Percentiles rank a stretch among this genome's conserved stretches.
Conservation (phyloP, 2,113 vertebrate species). For the Perccottus glenii region DNA sequence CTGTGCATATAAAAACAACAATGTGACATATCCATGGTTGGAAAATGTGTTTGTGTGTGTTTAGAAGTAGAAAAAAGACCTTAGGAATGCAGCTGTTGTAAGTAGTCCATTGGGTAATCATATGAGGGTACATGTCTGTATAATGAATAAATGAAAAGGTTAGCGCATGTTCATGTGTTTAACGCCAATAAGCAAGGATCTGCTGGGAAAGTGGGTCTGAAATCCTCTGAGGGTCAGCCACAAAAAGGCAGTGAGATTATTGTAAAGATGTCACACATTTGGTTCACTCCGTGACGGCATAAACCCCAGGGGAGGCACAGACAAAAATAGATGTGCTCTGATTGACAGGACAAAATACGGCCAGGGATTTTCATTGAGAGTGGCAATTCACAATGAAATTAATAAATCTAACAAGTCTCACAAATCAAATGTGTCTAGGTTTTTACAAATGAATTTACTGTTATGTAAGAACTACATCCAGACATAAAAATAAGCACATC, state of each 20-base stretch:
- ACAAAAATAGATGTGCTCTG: constrained; percentile 59
- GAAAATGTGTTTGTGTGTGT: too few relatives aligned
- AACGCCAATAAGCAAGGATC: constrained; percentile 21
- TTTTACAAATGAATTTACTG: too few relatives aligned
- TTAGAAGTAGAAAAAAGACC: too few relatives aligned
- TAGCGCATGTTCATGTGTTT: constrained; percentile 21
- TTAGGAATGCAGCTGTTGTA: constrained; percentile 1
- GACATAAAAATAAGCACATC: too few relatives aligned
- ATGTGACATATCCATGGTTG: too few relatives aligned
- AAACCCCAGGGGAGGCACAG: constrained; percentile 31
- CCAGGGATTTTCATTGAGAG: constrained; percentile 32
- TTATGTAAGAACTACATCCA: too few relatives aligned
- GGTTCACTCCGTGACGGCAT: constrained; percentile 33
- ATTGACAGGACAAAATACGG: constrained; percentile 35
- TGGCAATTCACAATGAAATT: constrained; percentile 2
- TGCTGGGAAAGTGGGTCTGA: constrained; percentile 58
- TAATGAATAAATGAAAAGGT: constrained; percentile 1
- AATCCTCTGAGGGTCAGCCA: constrained; percentile 39
- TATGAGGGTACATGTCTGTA: background rate
- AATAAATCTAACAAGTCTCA: too few relatives aligned
- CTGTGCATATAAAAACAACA: too few relatives aligned
- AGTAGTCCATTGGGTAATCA: constrained; percentile 1
- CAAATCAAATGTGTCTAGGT: too few relatives aligned
- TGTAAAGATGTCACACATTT: constrained; percentile 58
- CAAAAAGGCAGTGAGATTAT: constrained; percentile 27